Conservation (phyloP, 2,797 vertebrate genomes). For the Spinus pinus region DNA sequence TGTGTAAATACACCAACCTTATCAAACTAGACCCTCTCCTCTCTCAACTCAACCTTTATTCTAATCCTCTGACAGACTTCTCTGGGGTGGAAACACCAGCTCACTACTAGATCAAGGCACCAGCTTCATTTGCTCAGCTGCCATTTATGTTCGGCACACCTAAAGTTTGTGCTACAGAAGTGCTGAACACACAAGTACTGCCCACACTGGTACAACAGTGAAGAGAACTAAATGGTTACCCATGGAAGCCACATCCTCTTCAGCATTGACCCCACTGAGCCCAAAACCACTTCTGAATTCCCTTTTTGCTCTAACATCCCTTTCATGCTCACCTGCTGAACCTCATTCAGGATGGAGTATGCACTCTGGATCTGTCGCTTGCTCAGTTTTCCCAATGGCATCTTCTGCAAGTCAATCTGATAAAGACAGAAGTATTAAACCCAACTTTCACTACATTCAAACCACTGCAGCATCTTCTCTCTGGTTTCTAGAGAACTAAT, state of each 20-base stretch:
- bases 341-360: constrained; percentile 91
- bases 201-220: background rate
- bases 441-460: background rate
- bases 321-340: constrained; percentile 87
- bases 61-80: background rate
- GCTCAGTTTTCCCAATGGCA: constrained; percentile 97
- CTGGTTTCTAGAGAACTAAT: background rate
- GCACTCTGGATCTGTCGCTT: constrained; percentile 98
- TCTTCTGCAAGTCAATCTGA: constrained; percentile 98
- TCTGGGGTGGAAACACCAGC: background rate
- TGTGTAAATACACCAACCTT: background rate
- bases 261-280: background rate
- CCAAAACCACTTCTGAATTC: background rate
- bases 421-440: constrained; percentile 12
- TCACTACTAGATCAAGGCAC: background rate
- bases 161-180: background rate
- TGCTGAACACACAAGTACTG: background rate
- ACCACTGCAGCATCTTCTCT: background rate
- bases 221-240: background rate
- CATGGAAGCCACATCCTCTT: background rate
- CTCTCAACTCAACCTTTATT: background rate
- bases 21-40: background rate
- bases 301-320: background rate
- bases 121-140: background rate
- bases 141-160: background rate